A percentile compares a stretch with the other conserved stretches of the same genome.
phyloP scores from a whole-genome alignment of 2,888 invertebrate genomes.

The Parelbella ahira region DNA sequence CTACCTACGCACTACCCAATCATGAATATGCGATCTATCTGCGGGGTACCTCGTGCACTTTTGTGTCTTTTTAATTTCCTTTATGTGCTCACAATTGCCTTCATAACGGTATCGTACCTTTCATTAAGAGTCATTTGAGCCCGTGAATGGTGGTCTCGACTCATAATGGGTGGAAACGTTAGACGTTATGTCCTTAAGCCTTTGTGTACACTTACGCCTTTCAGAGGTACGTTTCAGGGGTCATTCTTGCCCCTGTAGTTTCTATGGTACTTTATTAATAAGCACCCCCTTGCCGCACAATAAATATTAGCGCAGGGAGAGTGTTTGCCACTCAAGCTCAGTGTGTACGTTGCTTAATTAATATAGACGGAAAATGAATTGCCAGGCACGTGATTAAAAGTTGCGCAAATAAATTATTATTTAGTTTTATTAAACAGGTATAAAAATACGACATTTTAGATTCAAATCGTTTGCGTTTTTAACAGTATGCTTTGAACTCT shows the following conservation, averaged over 20 bases:
- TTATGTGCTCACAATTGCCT: conserved; percentile 72
- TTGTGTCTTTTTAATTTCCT: conserved; percentile 73
- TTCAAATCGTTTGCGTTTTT: no score
- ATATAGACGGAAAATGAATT: conserved; percentile 3
- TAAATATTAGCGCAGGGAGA: conserved; percentile 37
- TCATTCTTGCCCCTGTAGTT: conserved; percentile 52
- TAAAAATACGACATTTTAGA: no score
- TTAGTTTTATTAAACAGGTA: no score
- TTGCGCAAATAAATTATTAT: no score
- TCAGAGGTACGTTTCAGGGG: conserved; percentile 55
- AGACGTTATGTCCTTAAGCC: conserved; percentile 59
- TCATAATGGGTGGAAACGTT: conserved; percentile 65
- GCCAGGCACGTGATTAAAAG: no score
- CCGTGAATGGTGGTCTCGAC: conserved; percentile 61
- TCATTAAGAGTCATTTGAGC: conserved; percentile 72
- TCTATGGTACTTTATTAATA: conserved; percentile 59
- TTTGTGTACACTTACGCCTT: conserved; percentile 58
- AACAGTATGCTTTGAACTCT: no score
- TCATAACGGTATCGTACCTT: conserved; percentile 73
- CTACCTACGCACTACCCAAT: no score
- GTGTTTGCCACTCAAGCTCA: conserved; percentile 11
- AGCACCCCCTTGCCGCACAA: conserved; percentile 40
- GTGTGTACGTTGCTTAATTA: conserved; percentile 10
- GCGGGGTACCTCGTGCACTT: no score
- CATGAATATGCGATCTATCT: no score